phyloP scores from a whole-genome alignment of 2,797 vertebrate genomes.

The Pterois miles region DNA sequence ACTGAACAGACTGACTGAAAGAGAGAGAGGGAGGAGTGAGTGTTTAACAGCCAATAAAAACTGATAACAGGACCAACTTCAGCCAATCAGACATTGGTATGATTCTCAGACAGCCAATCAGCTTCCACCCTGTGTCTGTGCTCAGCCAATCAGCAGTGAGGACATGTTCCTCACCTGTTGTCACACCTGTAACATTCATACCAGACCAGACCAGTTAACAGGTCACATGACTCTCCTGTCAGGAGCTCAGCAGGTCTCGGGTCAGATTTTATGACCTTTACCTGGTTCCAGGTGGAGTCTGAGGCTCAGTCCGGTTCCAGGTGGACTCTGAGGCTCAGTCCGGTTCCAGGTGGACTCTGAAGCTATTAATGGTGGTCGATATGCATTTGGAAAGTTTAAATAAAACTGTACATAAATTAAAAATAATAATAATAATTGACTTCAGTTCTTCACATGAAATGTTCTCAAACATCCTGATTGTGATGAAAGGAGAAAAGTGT shows the following conservation, averaged over 20 bases:
- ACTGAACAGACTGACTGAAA: neutral
- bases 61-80: neutral
- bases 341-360: too few species aligned
- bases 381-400: too few species aligned
- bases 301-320: too few species aligned
- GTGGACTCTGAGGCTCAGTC: too few species aligned
- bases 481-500: too few species aligned
- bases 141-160: neutral
- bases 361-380: too few species aligned
- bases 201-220: neutral
- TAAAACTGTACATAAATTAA: too few species aligned
- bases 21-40: neutral
- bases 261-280: neutral
- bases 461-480: too few species aligned
- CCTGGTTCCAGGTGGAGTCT: too few species aligned
- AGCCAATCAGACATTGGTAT: neutral
- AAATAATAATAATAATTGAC: too few species aligned
- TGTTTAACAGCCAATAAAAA: neutral
- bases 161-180: neutral
- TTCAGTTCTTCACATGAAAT: too few species aligned
- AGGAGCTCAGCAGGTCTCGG: neutral
- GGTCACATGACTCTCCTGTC: neutral
- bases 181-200: neutral
- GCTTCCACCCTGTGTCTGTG: neutral
- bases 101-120: neutral